A percentile compares a stretch with the other conserved stretches of the same genome.
Evolutionary conservation across 2,113 vertebrate genomes (phyloP).

Genomic region (Chunga burmeisteri): DNA sequence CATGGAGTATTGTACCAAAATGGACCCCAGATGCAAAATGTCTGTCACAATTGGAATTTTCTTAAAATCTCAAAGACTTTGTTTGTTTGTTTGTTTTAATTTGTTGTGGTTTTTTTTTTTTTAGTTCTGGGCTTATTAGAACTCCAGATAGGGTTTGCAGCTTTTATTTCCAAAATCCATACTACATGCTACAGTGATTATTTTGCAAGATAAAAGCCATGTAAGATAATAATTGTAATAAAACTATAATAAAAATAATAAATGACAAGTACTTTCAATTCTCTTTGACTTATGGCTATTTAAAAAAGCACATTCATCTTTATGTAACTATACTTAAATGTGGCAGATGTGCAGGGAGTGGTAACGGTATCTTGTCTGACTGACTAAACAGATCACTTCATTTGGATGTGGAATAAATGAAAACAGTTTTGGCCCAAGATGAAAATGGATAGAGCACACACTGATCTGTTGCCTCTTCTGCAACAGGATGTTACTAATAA

Average conservation of each 20-base stretch:
- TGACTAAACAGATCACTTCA: background rate
- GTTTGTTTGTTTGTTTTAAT: background rate
- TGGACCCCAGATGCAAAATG: background rate
- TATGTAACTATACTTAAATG: background rate
- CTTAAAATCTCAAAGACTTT: background rate
- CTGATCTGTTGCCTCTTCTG: background rate
- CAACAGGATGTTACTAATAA: conserved; percentile 24
- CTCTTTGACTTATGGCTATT: background rate
- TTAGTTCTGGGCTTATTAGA: background rate
- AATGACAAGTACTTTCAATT: background rate
- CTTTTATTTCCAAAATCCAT: background rate
- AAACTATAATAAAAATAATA: background rate
- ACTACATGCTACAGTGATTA: background rate
- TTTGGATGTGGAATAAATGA: background rate
- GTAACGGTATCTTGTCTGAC: background rate
- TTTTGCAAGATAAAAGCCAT: background rate
- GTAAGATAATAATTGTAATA: background rate
- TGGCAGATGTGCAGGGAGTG: background rate
- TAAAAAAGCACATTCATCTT: background rate
- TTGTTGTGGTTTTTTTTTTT: background rate
- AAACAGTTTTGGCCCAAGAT: background rate
- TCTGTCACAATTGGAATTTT: background rate
- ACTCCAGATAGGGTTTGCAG: background rate
- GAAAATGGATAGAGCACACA: background rate
- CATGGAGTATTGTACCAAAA: background rate